Conservation (phyloP, 2,888 invertebrate species). For the Lasioglossum oenotherae region DNA sequence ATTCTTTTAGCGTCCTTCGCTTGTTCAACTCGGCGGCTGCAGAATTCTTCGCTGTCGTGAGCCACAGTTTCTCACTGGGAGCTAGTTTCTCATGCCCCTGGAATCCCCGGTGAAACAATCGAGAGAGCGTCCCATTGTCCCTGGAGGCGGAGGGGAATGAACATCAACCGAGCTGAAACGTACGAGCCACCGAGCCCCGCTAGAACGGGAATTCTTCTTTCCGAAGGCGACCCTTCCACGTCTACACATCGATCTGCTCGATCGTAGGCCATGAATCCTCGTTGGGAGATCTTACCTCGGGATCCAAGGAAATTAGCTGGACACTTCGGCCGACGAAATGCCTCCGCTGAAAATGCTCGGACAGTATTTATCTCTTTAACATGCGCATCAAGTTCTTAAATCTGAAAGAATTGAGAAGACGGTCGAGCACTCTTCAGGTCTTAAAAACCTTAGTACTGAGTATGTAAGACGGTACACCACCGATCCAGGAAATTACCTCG, state of each 20-base stretch:
- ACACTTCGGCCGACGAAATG: neutral
- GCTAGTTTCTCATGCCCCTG: slow-evolving; percentile 69
- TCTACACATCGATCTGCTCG: slow-evolving; percentile 20
- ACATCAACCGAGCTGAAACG: slow-evolving; percentile 58
- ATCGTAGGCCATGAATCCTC: slow-evolving; percentile 14
- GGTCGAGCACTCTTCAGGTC: neutral
- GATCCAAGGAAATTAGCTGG: slow-evolving; percentile 9
- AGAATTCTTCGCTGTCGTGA: slow-evolving; percentile 32
- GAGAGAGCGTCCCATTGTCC: slow-evolving; percentile 73
- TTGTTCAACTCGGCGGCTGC: slow-evolving; percentile 13
- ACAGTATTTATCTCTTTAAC: neutral
- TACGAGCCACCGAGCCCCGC: slow-evolving; percentile 41
- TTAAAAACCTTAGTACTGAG: neutral
- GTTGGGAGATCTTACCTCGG: slow-evolving; percentile 18
- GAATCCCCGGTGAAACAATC: slow-evolving; percentile 75
- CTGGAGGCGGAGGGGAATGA: slow-evolving; percentile 60
- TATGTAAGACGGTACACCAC: neutral
- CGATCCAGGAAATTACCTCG: slow-evolving; percentile 2
- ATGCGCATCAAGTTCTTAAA: neutral
- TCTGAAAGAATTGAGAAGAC: neutral
- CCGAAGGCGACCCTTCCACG: slow-evolving; percentile 1
- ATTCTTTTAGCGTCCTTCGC: slow-evolving; percentile 41
- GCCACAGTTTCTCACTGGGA: slow-evolving; percentile 38
- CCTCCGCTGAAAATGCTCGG: neutral
- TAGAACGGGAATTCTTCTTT: slow-evolving; percentile 47